Percentiles rank a stretch among this genome's conserved stretches.
Conservation (phyloP, 2,113 vertebrate species). For the Speoplatyrhinus poulsoni region DNA sequence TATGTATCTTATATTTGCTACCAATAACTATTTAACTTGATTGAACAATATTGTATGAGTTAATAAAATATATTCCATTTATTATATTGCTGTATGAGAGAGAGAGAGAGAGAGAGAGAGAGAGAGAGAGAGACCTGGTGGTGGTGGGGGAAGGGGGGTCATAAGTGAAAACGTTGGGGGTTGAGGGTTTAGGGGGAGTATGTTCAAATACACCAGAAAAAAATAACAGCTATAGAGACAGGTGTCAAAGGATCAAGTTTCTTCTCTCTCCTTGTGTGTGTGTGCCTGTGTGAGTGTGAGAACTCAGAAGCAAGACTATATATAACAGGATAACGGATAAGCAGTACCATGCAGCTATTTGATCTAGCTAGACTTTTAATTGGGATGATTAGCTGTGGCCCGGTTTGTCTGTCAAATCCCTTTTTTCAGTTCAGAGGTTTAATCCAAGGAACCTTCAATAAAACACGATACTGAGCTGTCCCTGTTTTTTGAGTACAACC, state of each 20-base stretch:
- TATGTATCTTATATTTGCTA: too few species aligned
- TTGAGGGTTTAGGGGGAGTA: slow-evolving; percentile 18
- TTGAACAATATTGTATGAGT: background rate
- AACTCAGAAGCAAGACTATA: slow-evolving; percentile 4
- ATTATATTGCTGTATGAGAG: background rate
- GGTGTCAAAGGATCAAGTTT: slow-evolving; percentile 66
- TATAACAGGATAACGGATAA: slow-evolving; percentile 20
- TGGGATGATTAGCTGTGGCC: slow-evolving; percentile 5
- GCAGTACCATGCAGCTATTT: slow-evolving; percentile 46
- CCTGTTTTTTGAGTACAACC: slow-evolving; percentile 1
- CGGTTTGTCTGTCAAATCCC: too few species aligned
- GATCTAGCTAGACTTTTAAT: slow-evolving; percentile 45
- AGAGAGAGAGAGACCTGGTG: slow-evolving; percentile 2
- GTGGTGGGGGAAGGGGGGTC: slow-evolving; percentile 13
- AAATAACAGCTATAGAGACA: slow-evolving; percentile 48
- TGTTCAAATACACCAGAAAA: slow-evolving; percentile 49
- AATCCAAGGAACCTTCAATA: slow-evolving; percentile 10
- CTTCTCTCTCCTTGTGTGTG: slow-evolving; percentile 20
- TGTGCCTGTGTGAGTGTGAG: slow-evolving; percentile 13
- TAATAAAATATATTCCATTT: background rate
- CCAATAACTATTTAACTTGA: too few species aligned
- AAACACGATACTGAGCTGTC: background rate
- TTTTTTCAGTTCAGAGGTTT: background rate
- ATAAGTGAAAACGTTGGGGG: background rate
- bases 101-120: background rate